Evolutionary conservation across 2,888 invertebrate genomes (phyloP).

Genomic region (Clostera curtula): DNA sequence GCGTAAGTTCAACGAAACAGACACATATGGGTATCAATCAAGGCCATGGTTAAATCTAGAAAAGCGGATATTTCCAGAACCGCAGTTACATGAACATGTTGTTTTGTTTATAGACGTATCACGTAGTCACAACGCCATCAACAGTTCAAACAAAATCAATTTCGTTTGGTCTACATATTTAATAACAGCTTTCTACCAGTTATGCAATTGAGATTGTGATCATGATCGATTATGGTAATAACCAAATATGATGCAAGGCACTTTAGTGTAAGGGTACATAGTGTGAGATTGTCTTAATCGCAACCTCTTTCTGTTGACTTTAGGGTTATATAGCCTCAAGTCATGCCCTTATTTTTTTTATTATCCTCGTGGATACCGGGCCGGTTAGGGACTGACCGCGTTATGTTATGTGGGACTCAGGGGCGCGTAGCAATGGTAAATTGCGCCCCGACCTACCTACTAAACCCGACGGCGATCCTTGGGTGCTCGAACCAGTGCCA

Average conservation of each 20-base stretch:
- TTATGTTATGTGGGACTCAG: no score
- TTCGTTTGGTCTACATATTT: constrained; percentile 32
- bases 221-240: constrained; percentile 67
- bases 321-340: no score
- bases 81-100: constrained; percentile 15
- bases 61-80: constrained; percentile 23
- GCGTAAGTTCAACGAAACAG: constrained; percentile 13
- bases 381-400: no score
- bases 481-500: no score
- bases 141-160: constrained; percentile 19
- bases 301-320: constrained; percentile 39
- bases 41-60: constrained; percentile 22
- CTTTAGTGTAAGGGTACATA: constrained; percentile 40
- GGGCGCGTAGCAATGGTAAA: no score
- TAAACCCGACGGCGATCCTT: no score
- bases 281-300: constrained; percentile 46
- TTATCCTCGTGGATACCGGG: no score
- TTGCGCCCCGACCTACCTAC: no score
- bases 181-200: constrained; percentile 48
- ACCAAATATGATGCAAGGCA: constrained; percentile 48
- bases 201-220: constrained; percentile 54
- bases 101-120: constrained; percentile 20
- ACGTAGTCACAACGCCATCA: constrained; percentile 12
- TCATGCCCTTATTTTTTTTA: no score
- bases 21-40: constrained; percentile 15